Evolutionary conservation across 2,888 invertebrate genomes (phyloP), one percentile per base, ranked within the genome.

Genomic region (Agrotis ipsilon): DNA sequence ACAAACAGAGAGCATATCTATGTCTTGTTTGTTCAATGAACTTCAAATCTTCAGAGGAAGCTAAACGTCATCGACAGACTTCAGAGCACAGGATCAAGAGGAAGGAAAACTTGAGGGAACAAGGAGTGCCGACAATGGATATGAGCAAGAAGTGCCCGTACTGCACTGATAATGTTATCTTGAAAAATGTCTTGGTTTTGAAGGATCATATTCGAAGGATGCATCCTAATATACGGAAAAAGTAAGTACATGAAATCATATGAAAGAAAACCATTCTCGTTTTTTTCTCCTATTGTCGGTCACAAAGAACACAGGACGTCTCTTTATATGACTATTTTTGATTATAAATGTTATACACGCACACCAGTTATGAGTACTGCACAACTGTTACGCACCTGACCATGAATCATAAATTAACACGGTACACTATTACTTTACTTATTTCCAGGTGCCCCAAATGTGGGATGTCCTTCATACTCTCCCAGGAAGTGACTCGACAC

Each of bases 401-500:
- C 13, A n/a, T 32, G 5, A 32, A 55, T 13, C 5, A 6, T n/a
- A 32, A 55, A n/a, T 11, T 55, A 13, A 27, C 18, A 27, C 16
- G 16, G 11, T 2, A 27, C 14, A 27, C 21, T 13, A 54, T 49
- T 18, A 70, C 2, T 62, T 73, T 68, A 75, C 94, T 95, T 55
- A 2, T 60, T 75, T 60, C 24, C 91, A 97, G 97, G 69, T 98
- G 98, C 88, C 96, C 97, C 0, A 97, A 97, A 82, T 98, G 98
- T 85, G 98, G 98, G 0, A 93, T 96, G 89, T 93, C 95, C 16
- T 98, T 98, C 88, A 96, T 97, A 0, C 94, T 98, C 0, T 96
- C 97, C 1, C 98, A 98, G 95, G 98, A 98, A 87, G 96, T 98
- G 16, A 97, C 97, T 0, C 96, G 97, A 16, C 98, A 98, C 88